Percentiles rank a stretch among this genome's conserved stretches.
phyloP scores from a whole-genome alignment of 2,113 vertebrate species.

The Scortum barcoo region DNA sequence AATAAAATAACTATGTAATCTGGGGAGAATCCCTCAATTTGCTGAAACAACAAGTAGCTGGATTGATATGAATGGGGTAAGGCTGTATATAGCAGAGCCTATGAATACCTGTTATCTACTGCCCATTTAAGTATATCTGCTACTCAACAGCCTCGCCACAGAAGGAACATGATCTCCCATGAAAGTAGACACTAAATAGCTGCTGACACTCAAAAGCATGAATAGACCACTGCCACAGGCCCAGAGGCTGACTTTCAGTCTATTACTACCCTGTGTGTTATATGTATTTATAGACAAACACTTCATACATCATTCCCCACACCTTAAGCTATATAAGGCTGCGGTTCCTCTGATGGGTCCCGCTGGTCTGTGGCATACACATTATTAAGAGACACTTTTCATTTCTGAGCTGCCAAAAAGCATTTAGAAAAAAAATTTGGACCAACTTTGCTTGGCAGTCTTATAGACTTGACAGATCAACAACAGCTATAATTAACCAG shows the following conservation, averaged over 20 bases:
- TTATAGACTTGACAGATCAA: conserved; percentile 40
- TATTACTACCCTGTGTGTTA: not conserved
- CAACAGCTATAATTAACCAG: conserved; percentile 38
- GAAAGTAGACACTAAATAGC: conserved; percentile 8
- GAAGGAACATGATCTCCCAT: conserved; percentile 33
- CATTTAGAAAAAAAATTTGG: not conserved
- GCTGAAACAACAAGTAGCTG: conserved; percentile 42
- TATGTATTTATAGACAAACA: conserved; percentile 15
- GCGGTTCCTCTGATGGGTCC: not conserved
- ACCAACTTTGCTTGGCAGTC: conserved; percentile 17
- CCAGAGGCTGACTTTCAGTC: not conserved
- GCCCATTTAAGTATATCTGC: not conserved
- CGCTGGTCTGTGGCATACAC: conserved; percentile 12
- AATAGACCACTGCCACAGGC: not conserved
- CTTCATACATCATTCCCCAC: conserved; percentile 7
- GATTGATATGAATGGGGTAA: conserved; percentile 9
- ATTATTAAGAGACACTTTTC: conserved; percentile 32
- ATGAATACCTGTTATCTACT: conserved; percentile 40
- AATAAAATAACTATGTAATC: conserved; percentile 61
- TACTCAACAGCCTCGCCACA: conserved; percentile 13
- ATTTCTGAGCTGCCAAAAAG: conserved; percentile 31
- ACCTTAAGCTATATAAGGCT: not conserved
- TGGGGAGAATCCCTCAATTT: conserved; percentile 47
- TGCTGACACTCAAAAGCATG: conserved; percentile 10
- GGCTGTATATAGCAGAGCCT: conserved; percentile 3